Percentiles rank a stretch among this genome's conserved stretches.
These are phyloP conservation scores for Sebastes glaucus DNA, from an alignment of 2,797 vertebrate genomes.

Conservation along the genomic window DNA sequence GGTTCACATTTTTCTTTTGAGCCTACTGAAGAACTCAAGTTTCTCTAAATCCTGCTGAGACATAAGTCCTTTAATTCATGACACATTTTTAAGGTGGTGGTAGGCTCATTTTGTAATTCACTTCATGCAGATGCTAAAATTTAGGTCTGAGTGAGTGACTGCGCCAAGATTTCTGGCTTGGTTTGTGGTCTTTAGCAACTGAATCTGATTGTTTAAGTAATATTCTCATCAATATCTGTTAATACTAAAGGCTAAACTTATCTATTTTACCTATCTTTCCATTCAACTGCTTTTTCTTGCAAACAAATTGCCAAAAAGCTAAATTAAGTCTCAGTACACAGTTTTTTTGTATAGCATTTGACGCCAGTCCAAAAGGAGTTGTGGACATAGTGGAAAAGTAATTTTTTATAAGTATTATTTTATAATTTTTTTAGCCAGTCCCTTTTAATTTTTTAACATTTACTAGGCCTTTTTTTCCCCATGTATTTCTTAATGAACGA, in stretches of 20 bases:
- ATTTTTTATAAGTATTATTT: neutral
- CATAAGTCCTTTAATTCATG: neutral
- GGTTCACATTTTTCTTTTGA: too few relatives aligned
- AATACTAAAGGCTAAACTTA: too few relatives aligned
- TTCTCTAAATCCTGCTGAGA: too few relatives aligned
- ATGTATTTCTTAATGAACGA: neutral
- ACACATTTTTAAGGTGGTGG: too few relatives aligned
- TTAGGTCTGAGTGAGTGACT: neutral
- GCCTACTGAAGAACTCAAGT: too few relatives aligned
- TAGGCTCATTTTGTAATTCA: neutral
- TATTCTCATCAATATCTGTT: neutral
- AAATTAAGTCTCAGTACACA: neutral
- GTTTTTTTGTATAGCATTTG: neutral
- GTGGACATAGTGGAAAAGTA: neutral
- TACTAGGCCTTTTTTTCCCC: too few relatives aligned
- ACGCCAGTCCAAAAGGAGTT: neutral
- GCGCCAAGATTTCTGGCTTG: neutral
- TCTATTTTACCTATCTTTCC: neutral
- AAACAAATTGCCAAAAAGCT: neutral
- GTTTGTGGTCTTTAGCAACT: neutral
- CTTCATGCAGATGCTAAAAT: neutral
- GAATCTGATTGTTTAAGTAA: neutral
- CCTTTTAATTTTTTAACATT: neutral
- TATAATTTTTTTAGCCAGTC: neutral
- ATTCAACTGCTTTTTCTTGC: neutral